These are phyloP conservation scores for Diachasmimorpha longicaudata DNA, from an alignment of 1,140 invertebrate species.

Conservation along the genomic window DNA sequence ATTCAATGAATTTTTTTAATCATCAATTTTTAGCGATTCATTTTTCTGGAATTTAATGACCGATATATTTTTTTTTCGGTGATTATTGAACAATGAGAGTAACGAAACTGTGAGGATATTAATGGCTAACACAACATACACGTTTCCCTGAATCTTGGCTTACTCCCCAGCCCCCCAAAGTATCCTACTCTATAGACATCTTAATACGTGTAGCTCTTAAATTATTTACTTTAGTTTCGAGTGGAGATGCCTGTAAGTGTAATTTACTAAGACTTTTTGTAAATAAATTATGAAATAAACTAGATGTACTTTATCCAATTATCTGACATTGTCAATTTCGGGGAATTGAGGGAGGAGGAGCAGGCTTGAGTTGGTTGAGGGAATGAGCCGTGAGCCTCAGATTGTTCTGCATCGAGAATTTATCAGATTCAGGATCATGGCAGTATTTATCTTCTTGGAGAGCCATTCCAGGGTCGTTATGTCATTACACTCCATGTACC, in stretches of 20 bases:
- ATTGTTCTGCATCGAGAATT: conserved; percentile 34
- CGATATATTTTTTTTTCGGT: too few species aligned
- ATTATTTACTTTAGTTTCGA: conserved; percentile 63
- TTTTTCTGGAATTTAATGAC: not conserved
- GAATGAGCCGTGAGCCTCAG: too few species aligned
- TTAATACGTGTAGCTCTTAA: conserved; percentile 63
- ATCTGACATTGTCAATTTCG: not conserved
- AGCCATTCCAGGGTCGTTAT: conserved; percentile 72
- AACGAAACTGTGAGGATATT: conserved; percentile 1
- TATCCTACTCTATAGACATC: conserved; percentile 63
- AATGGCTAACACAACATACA: conserved; percentile 34
- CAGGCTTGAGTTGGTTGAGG: too few species aligned
- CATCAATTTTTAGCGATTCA: not conserved
- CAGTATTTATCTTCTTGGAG: conserved; percentile 74
- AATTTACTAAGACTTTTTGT: conserved; percentile 64
- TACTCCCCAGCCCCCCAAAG: conserved; percentile 57
- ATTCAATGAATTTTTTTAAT: not conserved
- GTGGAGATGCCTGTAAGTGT: conserved; percentile 64
- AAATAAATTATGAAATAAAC: conserved; percentile 64
- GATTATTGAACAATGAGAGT: too few species aligned
- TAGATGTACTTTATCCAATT: conserved; percentile 62
- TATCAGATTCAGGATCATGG: conserved; percentile 72
- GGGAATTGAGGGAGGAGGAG: too few species aligned
- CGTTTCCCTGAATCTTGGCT: conserved; percentile 54
- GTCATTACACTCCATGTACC: conserved; percentile 71